Conservation (phyloP, 2,888 invertebrate genomes). For the Coenonympha arcania region DNA sequence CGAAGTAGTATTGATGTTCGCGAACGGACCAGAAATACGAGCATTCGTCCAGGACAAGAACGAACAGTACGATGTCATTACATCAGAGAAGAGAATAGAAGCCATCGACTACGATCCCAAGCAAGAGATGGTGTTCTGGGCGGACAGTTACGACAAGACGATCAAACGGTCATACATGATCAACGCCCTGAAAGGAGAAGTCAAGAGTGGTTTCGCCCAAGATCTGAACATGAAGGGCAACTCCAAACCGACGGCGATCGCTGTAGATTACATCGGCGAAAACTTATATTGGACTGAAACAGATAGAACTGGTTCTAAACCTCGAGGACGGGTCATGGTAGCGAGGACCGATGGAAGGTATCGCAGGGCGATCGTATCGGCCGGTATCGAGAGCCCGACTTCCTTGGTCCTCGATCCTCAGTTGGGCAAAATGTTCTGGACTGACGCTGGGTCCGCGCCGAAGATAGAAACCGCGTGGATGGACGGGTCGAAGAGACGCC, state of each 20-base stretch:
- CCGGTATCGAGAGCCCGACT: slow-evolving; percentile 88
- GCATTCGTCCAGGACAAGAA: slow-evolving; percentile 78
- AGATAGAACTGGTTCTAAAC: slow-evolving; percentile 81
- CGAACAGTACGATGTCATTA: slow-evolving; percentile 84
- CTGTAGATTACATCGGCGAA: slow-evolving; percentile 94
- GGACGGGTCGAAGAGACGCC: slow-evolving; percentile 92
- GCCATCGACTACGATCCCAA: slow-evolving; percentile 92
- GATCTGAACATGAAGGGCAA: slow-evolving; percentile 88
- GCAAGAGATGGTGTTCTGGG: slow-evolving; percentile 93
- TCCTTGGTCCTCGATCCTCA: slow-evolving; percentile 91
- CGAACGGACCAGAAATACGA: slow-evolving; percentile 90
- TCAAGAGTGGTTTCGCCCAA: slow-evolving; percentile 87
- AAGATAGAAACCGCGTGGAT: slow-evolving; percentile 98
- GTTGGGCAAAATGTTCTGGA: slow-evolving; percentile 91
- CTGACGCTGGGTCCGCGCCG: slow-evolving; percentile 90
- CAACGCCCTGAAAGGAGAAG: slow-evolving; percentile 82
- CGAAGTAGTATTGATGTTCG: slow-evolving; percentile 80
- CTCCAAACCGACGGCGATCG: slow-evolving; percentile 89
- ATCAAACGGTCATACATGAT: slow-evolving; percentile 94
- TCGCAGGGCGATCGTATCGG: slow-evolving; percentile 83
- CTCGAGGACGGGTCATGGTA: slow-evolving; percentile 87
- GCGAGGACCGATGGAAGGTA: slow-evolving; percentile 93
- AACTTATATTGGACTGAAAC: slow-evolving; percentile 96
- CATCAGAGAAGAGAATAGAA: slow-evolving; percentile 90
- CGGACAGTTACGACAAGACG: slow-evolving; percentile 91